Base-by-base conservation (phyloP, 2,888 invertebrate species). In the Mythimna lalbum region DNA sequence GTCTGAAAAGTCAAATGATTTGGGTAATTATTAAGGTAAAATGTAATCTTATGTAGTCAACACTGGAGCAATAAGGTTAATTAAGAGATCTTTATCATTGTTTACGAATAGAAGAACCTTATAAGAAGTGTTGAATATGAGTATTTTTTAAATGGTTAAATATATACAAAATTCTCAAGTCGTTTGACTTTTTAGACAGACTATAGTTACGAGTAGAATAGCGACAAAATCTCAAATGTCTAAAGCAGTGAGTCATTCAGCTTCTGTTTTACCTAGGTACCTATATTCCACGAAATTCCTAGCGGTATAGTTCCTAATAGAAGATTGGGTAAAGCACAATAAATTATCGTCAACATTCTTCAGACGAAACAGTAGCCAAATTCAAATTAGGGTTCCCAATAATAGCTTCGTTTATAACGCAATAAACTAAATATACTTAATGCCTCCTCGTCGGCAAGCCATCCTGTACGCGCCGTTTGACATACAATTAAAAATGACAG, bases 401-500 rank as follows among this genome's bases (percentile, higher is more conserved):
- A 93, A 91, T 91, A 92, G 88, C 86, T 85, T 88, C 94, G 91
- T 94, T 95, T 94, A 95, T 92, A 93, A 89, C 91, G 91, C 94
- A 90, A 94, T 95, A 95, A 95, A 95, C 95, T 94, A 94, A 95
- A 94, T 93, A 94, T 94, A 94, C 90, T 79, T 90, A 88, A 91
- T 93, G 90, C 90, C 88, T 90, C 89, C 90, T 93, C 94, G 92
- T 79, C 80, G 80, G 78, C 82, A 78, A 73, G 60, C 77, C 63
- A 63, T 66, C 75, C 73, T 73, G 82, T 83, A 84, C 83, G 83
- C 82, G 82, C 88, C 90, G 89, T 93, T 93, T 94, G 95, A 95
- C 95, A 94, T 90, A 92, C 95, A 95, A 95, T 95, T 95, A 95
- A 95, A 95, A 95, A 95, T 95, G 95, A 95, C 95, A 94, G 94